Conservation (phyloP, 2,113 vertebrate species). For the Pelusios castaneus region DNA sequence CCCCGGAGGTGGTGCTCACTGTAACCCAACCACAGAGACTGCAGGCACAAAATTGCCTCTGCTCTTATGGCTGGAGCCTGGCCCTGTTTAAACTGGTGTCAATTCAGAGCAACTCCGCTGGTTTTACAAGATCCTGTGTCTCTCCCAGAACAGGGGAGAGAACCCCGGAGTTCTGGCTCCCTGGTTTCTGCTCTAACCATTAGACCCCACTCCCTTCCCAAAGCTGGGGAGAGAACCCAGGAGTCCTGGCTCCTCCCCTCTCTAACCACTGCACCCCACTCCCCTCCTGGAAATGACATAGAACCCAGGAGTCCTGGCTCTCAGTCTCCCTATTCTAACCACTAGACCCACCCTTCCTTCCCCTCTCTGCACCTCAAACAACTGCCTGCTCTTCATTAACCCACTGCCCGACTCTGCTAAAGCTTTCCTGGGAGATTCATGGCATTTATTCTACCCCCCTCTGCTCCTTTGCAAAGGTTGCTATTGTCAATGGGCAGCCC, state of each 20-base stretch:
- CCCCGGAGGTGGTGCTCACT: background rate
- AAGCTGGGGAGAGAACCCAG: too few species aligned
- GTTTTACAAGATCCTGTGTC: too few species aligned
- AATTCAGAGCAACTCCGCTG: background rate
- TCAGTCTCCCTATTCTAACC: too few species aligned
- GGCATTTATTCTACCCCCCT: background rate
- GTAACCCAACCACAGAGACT: background rate
- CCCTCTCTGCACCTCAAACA: background rate
- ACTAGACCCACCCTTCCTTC: too few species aligned
- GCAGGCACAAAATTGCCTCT: background rate
- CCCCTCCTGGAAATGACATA: too few species aligned
- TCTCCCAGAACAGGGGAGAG: background rate
- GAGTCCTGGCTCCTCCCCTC: background rate
- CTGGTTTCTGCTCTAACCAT: background rate
- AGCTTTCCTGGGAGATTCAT: too few species aligned
- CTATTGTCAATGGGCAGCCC: background rate
- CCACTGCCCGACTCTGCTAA: too few species aligned
- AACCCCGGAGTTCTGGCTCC: background rate
- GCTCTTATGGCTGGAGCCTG: background rate
- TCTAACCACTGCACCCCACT: background rate
- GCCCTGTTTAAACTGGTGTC: background rate
- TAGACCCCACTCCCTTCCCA: background rate
- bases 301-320: too few species aligned
- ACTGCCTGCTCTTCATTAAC: background rate
- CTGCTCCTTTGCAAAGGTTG: background rate